Evolutionary conservation across 1,140 invertebrate genomes (phyloP).

Genomic region (Mactra quadrangularis): DNA sequence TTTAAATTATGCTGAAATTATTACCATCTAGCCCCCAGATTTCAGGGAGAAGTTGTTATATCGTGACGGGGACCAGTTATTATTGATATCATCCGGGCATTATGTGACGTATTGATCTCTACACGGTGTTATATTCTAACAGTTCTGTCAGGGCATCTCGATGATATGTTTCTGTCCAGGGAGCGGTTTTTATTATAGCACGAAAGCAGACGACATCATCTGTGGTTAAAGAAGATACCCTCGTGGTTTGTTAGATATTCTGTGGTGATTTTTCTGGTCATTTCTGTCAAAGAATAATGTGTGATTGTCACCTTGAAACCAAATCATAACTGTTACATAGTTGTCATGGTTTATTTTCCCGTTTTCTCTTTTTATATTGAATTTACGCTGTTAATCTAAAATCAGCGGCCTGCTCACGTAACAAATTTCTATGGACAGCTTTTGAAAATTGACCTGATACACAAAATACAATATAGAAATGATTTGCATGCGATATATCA

Average conservation of each 20-base stretch:
- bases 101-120: conserved; percentile 13
- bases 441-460: too few species aligned
- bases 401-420: too few species aligned
- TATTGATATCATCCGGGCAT: conserved; percentile 26
- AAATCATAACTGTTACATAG: too few species aligned
- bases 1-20: conserved; percentile 10
- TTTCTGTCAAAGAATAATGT: conserved; percentile 15
- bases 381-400: too few species aligned
- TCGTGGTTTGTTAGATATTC: conserved; percentile 26
- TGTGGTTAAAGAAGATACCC: conserved; percentile 50
- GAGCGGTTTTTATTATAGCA: conserved; percentile 39
- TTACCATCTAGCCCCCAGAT: conserved; percentile 22
- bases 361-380: too few species aligned
- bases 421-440: too few species aligned
- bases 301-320: too few species aligned
- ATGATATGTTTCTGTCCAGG: conserved; percentile 23
- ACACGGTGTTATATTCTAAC: conserved; percentile 37
- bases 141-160: conserved; percentile 19
- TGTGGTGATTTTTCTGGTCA: conserved; percentile 19
- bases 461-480: too few species aligned
- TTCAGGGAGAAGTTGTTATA: conserved; percentile 11
- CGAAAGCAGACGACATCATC: conserved; percentile 52
- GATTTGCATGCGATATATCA: too few species aligned
- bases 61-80: conserved; percentile 21
- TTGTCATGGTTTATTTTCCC: too few species aligned